Conservation (phyloP, 2,888 invertebrate species). For the Perdita meconis region DNA sequence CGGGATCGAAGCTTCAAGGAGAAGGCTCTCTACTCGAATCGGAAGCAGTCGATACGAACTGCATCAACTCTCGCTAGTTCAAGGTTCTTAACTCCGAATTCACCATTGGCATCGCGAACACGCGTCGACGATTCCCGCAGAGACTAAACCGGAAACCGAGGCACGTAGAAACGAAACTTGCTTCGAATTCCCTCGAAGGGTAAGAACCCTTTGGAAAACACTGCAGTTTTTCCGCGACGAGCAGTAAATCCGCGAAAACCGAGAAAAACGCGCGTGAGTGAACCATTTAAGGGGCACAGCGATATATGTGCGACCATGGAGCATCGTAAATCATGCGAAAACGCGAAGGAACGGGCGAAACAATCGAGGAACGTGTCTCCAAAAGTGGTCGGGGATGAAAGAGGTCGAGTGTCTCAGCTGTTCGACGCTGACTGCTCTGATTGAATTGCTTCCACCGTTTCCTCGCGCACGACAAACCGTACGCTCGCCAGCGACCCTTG, state of each 20-base stretch:
- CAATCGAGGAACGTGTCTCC: slow-evolving; percentile 23
- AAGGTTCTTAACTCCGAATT: background rate
- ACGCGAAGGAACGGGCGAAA: slow-evolving; percentile 44
- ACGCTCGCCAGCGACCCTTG: slow-evolving; percentile 16
- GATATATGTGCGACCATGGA: slow-evolving; percentile 37
- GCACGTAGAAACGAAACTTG: background rate
- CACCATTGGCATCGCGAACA: background rate
- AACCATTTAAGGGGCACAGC: slow-evolving; percentile 63
- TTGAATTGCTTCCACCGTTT: slow-evolving; percentile 80
- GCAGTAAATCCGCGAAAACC: slow-evolving; percentile 46
- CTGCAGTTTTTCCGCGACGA: slow-evolving; percentile 1
- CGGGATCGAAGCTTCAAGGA: background rate
- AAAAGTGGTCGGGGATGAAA: slow-evolving; percentile 40
- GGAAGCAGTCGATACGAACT: too few relatives aligned
- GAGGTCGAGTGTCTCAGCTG: slow-evolving; percentile 79
- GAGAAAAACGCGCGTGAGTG: slow-evolving; percentile 46
- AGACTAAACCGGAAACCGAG: background rate
- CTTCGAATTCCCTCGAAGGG: background rate
- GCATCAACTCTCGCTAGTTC: too few relatives aligned
- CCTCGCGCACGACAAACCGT: slow-evolving; percentile 46
- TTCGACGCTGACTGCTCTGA: slow-evolving; percentile 78
- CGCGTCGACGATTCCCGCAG: background rate
- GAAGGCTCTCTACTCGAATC: background rate
- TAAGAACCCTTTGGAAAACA: too few relatives aligned
- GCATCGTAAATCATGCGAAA: slow-evolving; percentile 63